Base-by-base conservation (phyloP, 2,797 vertebrate species). In the Brachymystax lenok region DNA sequence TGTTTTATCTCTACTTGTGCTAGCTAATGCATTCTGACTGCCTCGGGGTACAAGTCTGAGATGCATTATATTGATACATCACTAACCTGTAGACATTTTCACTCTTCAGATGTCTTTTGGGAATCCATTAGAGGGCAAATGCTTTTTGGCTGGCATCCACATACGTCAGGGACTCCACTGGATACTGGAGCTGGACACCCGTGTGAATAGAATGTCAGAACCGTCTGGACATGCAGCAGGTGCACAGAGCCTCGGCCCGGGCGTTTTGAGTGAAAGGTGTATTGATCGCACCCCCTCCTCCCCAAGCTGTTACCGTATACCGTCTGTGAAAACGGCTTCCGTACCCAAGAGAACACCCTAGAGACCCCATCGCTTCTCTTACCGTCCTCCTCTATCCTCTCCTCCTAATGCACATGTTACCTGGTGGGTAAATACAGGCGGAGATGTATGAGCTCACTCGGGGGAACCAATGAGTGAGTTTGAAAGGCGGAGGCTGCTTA, bases 101-200 rank as follows among this genome's bases (percentile, higher is more conserved):
- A 56, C 82, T 78, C 73, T 61, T 77, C 50, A 76, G 74, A 74
- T 0, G 2, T 66, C 72, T 75, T 51, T 33, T 59, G 59, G 13
- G 13, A 81, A 75, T 73, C 70, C 70, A 75, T 86, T 70, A 82
- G 71, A 76, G 67, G 76, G 56, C 59, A 86, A 83, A 82, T 84
- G 83, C 28, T 71, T 82, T 80, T 71, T 89, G 84, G 83, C 75
- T 12, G 24, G 13, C 51, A 19, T 87, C 82, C 87, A 83, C 82
- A 33, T 35, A 16, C 52, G 13, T 80, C 74, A 71, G 17, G 59
- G 68, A 69, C 27, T 76, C 64, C 72, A 78, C 0, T 0, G 72
- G 21, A 3, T 4, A 51, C 24, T 21, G 46, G 46, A 46, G 46
- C 59, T 66, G 73, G 28, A 67, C 27, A 71, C 16, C 16, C 10